Conservation (phyloP, 2,797 vertebrate species). For the Anguilla anguilla region DNA sequence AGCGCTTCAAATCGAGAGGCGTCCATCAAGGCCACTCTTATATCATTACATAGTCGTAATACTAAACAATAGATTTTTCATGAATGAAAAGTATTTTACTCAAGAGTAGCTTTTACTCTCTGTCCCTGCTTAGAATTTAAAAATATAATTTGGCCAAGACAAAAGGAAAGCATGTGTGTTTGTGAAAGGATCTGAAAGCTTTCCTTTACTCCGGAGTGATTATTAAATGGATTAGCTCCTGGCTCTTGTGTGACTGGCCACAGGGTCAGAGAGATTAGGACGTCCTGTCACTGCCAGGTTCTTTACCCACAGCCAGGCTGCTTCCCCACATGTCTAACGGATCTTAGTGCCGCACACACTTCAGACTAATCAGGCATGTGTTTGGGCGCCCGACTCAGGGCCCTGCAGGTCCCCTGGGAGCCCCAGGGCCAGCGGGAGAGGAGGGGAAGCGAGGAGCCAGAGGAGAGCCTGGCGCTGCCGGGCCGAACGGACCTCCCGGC, state of each 20-base stretch:
- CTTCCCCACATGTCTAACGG: not conserved
- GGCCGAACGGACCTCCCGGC: constrained; percentile 89
- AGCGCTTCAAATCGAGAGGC: not conserved
- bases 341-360: not conserved
- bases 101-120: too few species aligned
- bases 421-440: constrained; percentile 87
- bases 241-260: too few species aligned
- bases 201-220: too few species aligned
- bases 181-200: too few species aligned
- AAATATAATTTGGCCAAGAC: too few species aligned
- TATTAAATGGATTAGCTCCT: too few species aligned
- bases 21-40: too few species aligned
- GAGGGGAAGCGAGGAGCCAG: constrained; percentile 96
- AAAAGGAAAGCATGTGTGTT: too few species aligned
- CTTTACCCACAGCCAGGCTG: not conserved
- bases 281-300: not conserved
- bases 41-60: too few species aligned
- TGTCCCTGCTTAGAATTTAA: too few species aligned
- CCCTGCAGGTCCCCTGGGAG: constrained; percentile 84
- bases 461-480: constrained; percentile 89
- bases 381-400: constrained; percentile 70
- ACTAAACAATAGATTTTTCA: too few species aligned
- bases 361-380: constrained; percentile 19
- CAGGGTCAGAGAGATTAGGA: not conserved
- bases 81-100: too few species aligned